These are phyloP conservation scores for Myiagra hebetior DNA, from an alignment of 2,113 vertebrate genomes.

Conservation along the genomic window DNA sequence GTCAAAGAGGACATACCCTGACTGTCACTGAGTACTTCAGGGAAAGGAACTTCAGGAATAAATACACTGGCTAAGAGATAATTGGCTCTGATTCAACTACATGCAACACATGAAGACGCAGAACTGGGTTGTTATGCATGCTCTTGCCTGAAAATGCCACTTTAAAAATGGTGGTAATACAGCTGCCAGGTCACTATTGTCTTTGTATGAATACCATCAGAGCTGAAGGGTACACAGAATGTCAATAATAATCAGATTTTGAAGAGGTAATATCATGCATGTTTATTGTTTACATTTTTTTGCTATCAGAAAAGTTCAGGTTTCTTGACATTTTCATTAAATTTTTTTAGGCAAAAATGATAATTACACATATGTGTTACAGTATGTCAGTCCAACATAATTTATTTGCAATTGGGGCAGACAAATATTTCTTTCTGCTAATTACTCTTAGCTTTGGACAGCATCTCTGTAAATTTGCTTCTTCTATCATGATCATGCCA, in stretches of 20 bases:
- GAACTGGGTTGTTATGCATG: neutral
- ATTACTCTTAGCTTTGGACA: neutral
- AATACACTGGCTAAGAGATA: neutral
- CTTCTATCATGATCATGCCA: neutral
- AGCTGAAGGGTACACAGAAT: neutral
- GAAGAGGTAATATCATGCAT: neutral
- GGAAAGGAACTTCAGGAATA: neutral
- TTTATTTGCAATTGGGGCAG: neutral
- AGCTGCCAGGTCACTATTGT: neutral
- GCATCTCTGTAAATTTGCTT: neutral
- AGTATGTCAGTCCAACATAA: neutral
- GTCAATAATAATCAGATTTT: neutral
- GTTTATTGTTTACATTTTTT: neutral
- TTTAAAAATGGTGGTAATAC: neutral
- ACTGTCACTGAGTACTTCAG: neutral
- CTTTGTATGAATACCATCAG: neutral
- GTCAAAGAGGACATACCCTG: conserved; percentile 17
- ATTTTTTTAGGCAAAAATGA: neutral
- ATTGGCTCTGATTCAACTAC: neutral
- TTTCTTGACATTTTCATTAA: neutral
- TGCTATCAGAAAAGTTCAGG: neutral
- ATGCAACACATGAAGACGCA: neutral
- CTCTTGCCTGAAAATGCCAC: neutral
- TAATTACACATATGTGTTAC: neutral
- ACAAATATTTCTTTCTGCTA: neutral